Base-by-base conservation (phyloP, 37 sponge, comb jelly and placozoan species). In the Ianthella basta region DNA sequence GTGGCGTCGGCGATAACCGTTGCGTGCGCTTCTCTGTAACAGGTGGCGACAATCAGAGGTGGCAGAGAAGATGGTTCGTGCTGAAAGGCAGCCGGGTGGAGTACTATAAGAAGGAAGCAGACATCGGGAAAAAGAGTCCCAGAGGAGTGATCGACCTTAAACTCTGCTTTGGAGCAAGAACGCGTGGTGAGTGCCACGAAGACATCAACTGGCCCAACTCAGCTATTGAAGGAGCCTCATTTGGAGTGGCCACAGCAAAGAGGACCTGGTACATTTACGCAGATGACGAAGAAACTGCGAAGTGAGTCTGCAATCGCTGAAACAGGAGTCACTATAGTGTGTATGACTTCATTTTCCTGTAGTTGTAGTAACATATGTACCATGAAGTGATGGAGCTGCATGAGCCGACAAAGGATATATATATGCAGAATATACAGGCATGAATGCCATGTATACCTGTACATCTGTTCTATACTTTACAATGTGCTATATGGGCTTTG, bases 231-330 rank as follows among this genome's bases (percentile, higher is more conserved):
- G 72, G 24, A 25, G 20, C 82, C 23, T 65, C 81, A 13, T 92
- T 92, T 72, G 93, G 89, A 19, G 35, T 92, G 16, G 86, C 89
- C 12, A 80, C 66, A 10, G 81, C 83, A 34, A 54, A 54, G 4
- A 88, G 93, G 54, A 92, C 93, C 3, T 92, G 81, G 67, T 92
- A 86, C 68, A 19, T 92, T 14, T 92, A 89, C 80, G 93, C 86
- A 27, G 39, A 32, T 2, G 83, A 84, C 23, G 33, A 24, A 59
- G 68, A 60, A 40, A 67, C 27, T 40, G 55, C 86, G 14, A 67
- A 70, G 91, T 91, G 65, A 86, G 86, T 80, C 63, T 27, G 12
- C 50, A 44, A 10, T 10, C 50, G 50, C 50, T n/a, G n/a, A n/a
- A n/a, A 44, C 3, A 61, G 63, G 4, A 61, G 63, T 25, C 59